Evolutionary conservation across 2,113 vertebrate genomes (phyloP), one percentile per base, ranked within the genome.

Genomic region (Seriola rivoliana): DNA sequence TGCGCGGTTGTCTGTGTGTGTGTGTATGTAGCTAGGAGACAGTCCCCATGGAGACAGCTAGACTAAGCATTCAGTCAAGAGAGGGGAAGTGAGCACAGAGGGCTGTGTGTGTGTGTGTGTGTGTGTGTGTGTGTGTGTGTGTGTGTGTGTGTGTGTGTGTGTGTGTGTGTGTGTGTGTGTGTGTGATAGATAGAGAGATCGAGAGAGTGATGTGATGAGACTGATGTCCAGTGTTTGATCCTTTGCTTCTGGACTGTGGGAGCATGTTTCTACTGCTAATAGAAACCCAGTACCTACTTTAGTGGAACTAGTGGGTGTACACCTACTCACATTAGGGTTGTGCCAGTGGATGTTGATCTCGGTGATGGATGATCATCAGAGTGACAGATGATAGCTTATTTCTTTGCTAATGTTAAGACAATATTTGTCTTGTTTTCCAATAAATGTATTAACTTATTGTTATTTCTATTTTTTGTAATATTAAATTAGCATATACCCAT

Each of bases 1-100:
- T 52, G 71, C 12, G 42, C 63, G 48, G 34, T 8, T 50, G 55
- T 44, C 64, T 46, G 69, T 71, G 52, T 76, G 67, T 82, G 85
- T 76, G 81, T 71, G 77, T 81, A 42, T 74, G 80, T 88, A 85
- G 71, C 88, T 85, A 85, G 84, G 89, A 92, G 85, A 93, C 86
- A 58, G 87, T 95, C 85, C 85, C 93, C 89, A 91, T 91, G 90
- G 93, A 94, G 82, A 93, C 85, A 32, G 83, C 75, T 59, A 71
- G 85, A 88, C 81, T 77, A 75, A 81, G 84, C 68, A 83, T 84
- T 74, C 59, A 91, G 85, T 89, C 76, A 80, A 86, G 85, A 85
- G 72, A 75, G 66, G 50, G 80, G 70, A 80, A 80, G 75, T 85
- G 78, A 70, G 75, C 64, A 70, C 73, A 81, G 80, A 66, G 60